Conservation (phyloP, 2,797 vertebrate species). For the Eurystomus glaucurus region DNA sequence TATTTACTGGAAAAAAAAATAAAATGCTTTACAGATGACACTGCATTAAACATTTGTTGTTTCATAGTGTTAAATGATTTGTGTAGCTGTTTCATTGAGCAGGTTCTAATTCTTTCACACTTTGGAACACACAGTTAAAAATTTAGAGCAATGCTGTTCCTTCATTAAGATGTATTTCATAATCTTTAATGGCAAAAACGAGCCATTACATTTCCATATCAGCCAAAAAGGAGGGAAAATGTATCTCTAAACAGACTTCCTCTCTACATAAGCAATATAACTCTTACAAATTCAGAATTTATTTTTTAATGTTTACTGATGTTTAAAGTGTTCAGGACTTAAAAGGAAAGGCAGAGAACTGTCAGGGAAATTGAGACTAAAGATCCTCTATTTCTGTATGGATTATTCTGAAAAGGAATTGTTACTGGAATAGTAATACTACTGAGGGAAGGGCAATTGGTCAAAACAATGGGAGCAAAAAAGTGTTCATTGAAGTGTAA, state of each 20-base stretch:
- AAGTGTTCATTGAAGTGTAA: background rate
- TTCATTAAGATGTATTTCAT: conserved; percentile 1
- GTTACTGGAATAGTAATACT: background rate
- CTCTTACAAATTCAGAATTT: conserved; percentile 20
- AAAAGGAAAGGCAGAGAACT: conserved; percentile 11
- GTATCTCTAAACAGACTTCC: background rate
- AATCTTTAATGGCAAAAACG: background rate
- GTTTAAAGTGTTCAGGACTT: conserved; percentile 28
- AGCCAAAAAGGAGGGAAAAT: background rate
- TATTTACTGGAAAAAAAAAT: conserved; percentile 8
- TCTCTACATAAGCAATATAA: background rate
- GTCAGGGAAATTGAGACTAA: conserved; percentile 8
- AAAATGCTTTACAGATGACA: background rate
- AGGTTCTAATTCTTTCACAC: conserved; percentile 24
- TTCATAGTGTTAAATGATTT: conserved; percentile 25
- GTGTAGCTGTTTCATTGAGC: background rate
- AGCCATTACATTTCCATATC: conserved; percentile 1
- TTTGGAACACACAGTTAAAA: background rate
- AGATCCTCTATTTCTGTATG: background rate
- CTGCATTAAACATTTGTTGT: background rate
- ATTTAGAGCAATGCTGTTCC: background rate
- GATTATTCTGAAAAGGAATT: background rate
- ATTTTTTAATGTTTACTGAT: conserved; percentile 30
- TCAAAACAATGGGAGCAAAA: background rate
- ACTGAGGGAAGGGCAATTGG: background rate